Conservation (phyloP, 2,888 invertebrate species). For the Epicampocera succincta region DNA sequence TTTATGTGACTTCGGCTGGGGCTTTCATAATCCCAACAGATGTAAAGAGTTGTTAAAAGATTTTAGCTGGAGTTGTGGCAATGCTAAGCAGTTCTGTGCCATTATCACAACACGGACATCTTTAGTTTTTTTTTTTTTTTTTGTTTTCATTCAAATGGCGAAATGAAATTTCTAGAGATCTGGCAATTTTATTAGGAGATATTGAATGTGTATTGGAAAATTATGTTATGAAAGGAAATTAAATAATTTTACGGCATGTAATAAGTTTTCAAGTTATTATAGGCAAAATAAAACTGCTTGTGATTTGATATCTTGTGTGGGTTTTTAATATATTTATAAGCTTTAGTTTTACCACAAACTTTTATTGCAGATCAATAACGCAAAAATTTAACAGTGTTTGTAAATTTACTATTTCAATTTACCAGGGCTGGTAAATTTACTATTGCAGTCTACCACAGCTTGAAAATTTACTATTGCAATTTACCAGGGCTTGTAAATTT, state of each 20-base stretch:
- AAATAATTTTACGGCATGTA: constrained; percentile 20
- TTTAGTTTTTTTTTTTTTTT: constrained; percentile 1
- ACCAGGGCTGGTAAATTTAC: too few relatives aligned
- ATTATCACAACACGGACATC: constrained; percentile 63
- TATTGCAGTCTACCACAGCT: too few relatives aligned
- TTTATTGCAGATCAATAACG: too few relatives aligned
- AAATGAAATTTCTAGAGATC: constrained; percentile 18
- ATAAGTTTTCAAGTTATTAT: not conserved
- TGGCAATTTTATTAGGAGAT: constrained; percentile 40
- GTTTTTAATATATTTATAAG: too few relatives aligned
- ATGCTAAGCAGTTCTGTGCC: not conserved
- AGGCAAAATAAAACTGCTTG: not conserved
- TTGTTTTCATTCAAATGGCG: not conserved
- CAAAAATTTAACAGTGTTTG: too few relatives aligned
- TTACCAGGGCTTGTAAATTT: too few relatives aligned
- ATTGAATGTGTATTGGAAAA: constrained; percentile 29
- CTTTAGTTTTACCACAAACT: too few relatives aligned
- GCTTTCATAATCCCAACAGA: constrained; percentile 52
- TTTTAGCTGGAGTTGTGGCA: constrained; percentile 29
- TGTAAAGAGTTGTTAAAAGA: constrained; percentile 41
- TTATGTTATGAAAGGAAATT: not conserved
- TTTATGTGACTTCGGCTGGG: constrained; percentile 27
- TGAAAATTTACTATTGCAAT: too few relatives aligned
- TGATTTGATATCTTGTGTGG: too few relatives aligned
- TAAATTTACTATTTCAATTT: too few relatives aligned